Conservation (phyloP, 2,888 invertebrate species). For the Philaethria dido region DNA sequence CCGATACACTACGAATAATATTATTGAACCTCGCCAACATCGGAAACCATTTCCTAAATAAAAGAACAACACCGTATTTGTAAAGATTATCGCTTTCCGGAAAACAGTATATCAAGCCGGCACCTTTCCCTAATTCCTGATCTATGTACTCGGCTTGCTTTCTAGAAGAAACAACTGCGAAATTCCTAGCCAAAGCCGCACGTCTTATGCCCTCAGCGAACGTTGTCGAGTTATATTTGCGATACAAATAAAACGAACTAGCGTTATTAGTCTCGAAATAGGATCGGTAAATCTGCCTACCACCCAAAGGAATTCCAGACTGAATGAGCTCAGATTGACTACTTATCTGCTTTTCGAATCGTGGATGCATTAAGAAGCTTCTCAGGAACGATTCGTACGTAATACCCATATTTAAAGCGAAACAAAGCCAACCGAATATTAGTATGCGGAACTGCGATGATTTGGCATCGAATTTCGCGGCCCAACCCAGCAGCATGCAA, state of each 20-base stretch:
- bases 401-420: slow-evolving; percentile 78
- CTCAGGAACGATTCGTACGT: slow-evolving; percentile 80
- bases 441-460: slow-evolving; percentile 71
- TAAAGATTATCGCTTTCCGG: slow-evolving; percentile 75
- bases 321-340: slow-evolving; percentile 72
- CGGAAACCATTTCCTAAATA: slow-evolving; percentile 77
- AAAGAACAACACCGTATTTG: slow-evolving; percentile 77
- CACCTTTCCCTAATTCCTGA: slow-evolving; percentile 73
- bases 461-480: slow-evolving; percentile 69
- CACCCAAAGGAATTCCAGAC: slow-evolving; percentile 73
- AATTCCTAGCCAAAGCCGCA: slow-evolving; percentile 68
- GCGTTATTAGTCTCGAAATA: slow-evolving; percentile 79
- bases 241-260: slow-evolving; percentile 77
- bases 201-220: slow-evolving; percentile 71
- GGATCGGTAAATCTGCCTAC: slow-evolving; percentile 76
- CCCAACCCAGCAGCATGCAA: slow-evolving; percentile 78
- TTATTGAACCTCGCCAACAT: slow-evolving; percentile 71
- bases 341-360: slow-evolving; percentile 79
- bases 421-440: slow-evolving; percentile 76
- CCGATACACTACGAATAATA: slow-evolving; percentile 75
- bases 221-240: slow-evolving; percentile 72
- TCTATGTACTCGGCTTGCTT: slow-evolving; percentile 76
- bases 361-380: slow-evolving; percentile 80
- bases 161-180: slow-evolving; percentile 74
- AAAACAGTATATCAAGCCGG: slow-evolving; percentile 73